Conservation (phyloP, 2,888 invertebrate species). For the Erebia ligea region DNA sequence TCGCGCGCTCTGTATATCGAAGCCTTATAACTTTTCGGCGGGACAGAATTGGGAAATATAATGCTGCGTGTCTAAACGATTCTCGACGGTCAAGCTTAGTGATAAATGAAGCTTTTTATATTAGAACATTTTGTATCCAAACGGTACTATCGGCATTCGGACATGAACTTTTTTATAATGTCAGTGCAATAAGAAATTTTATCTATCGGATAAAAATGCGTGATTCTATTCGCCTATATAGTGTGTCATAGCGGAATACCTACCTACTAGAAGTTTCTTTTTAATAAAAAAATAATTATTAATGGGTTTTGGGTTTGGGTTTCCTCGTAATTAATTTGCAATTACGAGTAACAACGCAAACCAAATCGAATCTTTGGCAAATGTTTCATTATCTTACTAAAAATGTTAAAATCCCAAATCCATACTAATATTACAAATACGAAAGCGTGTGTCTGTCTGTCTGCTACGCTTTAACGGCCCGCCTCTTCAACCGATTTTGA, state of each 20-base stretch:
- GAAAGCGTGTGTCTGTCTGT: too few species aligned
- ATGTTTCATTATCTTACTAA: neutral
- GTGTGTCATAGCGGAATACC: neutral
- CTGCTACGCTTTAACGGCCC: too few species aligned
- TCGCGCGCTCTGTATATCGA: neutral
- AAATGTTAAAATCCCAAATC: neutral
- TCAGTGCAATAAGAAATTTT: neutral
- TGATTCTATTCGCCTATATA: too few species aligned
- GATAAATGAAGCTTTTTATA: slow-evolving; percentile 26
- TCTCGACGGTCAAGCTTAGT: slow-evolving; percentile 20
- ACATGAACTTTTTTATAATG: neutral
- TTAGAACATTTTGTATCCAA: slow-evolving; percentile 14
- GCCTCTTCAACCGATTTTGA: too few species aligned
- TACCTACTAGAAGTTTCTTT: neutral
- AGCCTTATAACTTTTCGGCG: neutral
- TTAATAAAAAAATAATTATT: neutral
- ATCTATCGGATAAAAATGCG: too few species aligned
- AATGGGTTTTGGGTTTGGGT: neutral
- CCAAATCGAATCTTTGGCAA: neutral
- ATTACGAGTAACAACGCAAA: neutral
- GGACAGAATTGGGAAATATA: slow-evolving; percentile 18
- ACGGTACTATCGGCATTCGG: neutral
- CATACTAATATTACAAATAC: too few species aligned
- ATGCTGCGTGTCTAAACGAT: slow-evolving; percentile 27
- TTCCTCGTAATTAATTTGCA: neutral